Conservation (phyloP, 92 coral and sea anemone species). For the Palythoa grandiflora region DNA sequence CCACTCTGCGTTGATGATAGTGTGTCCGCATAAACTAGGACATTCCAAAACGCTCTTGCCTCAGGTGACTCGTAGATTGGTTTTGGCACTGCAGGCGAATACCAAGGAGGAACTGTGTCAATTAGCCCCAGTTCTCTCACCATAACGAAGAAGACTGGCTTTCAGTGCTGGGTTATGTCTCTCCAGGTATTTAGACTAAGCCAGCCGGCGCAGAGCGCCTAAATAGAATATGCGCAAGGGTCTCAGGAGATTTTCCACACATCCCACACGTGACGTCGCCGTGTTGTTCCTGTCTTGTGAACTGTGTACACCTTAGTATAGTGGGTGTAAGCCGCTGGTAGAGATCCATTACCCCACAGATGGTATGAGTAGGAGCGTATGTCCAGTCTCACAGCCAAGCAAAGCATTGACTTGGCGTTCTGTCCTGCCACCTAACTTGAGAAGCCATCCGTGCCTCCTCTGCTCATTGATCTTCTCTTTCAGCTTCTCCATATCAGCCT, state of each 20-base stretch:
- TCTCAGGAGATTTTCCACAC: conserved; percentile 36
- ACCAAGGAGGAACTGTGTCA: conserved; percentile 47
- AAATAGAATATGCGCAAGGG: conserved; percentile 18
- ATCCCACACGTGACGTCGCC: conserved; percentile 22
- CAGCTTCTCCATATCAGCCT: no score
- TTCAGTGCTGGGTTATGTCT: conserved; percentile 52
- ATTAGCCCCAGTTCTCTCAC: conserved; percentile 18
- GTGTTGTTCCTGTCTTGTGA: background rate
- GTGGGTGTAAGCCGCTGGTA: conserved; percentile 34
- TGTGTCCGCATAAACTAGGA: conserved; percentile 52
- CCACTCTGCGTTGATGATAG: conserved; percentile 38
- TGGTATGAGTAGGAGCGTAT: background rate
- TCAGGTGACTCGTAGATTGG: conserved; percentile 2
- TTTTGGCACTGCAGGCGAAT: conserved; percentile 27
- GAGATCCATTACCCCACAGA: conserved; percentile 19
- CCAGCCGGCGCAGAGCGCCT: background rate
- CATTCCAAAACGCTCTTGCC: conserved; percentile 46
- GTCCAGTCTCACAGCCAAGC: no score
- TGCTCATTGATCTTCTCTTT: no score
- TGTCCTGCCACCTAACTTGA: no score
- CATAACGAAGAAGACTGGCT: conserved; percentile 40
- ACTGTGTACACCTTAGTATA: conserved; percentile 15
- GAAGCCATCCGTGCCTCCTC: no score
- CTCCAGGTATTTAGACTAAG: conserved; percentile 11
- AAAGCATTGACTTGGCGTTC: no score